phyloP scores from a whole-genome alignment of 2,797 vertebrate genomes.

The Myotis planiceps region DNA sequence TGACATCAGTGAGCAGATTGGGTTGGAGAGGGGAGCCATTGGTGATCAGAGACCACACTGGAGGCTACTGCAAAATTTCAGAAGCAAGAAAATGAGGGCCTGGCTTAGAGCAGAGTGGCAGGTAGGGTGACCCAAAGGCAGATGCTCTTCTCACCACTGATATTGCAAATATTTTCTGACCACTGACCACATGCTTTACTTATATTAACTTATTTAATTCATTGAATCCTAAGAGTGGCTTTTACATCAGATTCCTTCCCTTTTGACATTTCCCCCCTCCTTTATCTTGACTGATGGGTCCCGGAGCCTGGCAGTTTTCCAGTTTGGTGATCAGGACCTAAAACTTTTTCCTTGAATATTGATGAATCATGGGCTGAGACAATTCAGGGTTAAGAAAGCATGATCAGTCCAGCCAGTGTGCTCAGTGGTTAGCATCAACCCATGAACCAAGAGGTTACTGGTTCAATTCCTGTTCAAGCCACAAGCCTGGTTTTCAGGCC shows the following conservation, averaged over 20 bases:
- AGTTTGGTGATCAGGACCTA: background rate
- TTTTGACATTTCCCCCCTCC: background rate
- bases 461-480: background rate
- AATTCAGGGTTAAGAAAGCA: background rate
- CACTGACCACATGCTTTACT: background rate
- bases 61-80: background rate
- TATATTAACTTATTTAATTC: background rate
- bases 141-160: background rate
- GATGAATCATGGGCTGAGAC: background rate
- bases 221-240: background rate
- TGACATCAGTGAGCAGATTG: background rate
- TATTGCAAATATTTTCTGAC: background rate
- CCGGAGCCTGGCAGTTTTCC: background rate
- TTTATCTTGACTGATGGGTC: background rate
- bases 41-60: background rate
- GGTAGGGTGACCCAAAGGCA: background rate
- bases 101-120: background rate
- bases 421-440: background rate
- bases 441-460: background rate
- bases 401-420: too few species aligned
- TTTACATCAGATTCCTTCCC: background rate
- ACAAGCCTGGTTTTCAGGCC: too few species aligned
- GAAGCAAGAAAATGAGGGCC: background rate
- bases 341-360: background rate
- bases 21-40: background rate